A percentile compares a stretch with the other conserved stretches of the same genome.
phyloP scores from a whole-genome alignment of 2,113 vertebrate species.

The Hemiscyllium ocellatum region DNA sequence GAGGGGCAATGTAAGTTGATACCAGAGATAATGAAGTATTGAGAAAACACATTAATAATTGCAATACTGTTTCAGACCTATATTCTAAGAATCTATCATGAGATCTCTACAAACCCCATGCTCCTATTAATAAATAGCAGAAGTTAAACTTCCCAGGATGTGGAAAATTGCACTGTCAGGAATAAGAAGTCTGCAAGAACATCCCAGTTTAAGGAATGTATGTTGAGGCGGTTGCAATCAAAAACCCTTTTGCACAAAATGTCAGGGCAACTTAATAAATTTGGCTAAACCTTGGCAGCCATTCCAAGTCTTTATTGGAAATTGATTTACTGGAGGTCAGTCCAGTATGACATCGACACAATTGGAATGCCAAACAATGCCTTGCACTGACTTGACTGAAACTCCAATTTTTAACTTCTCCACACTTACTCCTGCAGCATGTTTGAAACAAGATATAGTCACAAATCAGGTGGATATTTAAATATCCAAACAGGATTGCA shows the following conservation, averaged over 20 bases:
- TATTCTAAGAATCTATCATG: background rate
- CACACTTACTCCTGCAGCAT: background rate
- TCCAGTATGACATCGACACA: slow-evolving; percentile 11
- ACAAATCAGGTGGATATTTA: background rate
- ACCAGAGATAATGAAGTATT: background rate
- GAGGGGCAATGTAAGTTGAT: background rate
- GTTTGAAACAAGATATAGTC: background rate
- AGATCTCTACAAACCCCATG: background rate
- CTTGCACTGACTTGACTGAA: background rate
- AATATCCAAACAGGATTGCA: background rate
- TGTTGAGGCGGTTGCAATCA: background rate
- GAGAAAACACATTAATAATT: no score
- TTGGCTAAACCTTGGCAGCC: background rate
- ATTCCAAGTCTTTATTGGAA: slow-evolving; percentile 18
- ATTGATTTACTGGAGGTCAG: slow-evolving; percentile 18
- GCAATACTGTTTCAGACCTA: background rate
- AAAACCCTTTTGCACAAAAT: slow-evolving; percentile 20
- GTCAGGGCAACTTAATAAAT: slow-evolving; percentile 33
- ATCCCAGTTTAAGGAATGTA: background rate
- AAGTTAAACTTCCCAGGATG: background rate
- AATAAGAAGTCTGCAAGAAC: background rate
- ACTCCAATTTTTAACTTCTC: background rate
- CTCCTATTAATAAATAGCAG: background rate
- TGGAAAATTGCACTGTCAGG: background rate
- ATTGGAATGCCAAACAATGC: background rate